Evolutionary conservation across 1,140 invertebrate species (phyloP), one percentile per base, ranked within the genome.

Genomic region (Heliothis virescens): DNA sequence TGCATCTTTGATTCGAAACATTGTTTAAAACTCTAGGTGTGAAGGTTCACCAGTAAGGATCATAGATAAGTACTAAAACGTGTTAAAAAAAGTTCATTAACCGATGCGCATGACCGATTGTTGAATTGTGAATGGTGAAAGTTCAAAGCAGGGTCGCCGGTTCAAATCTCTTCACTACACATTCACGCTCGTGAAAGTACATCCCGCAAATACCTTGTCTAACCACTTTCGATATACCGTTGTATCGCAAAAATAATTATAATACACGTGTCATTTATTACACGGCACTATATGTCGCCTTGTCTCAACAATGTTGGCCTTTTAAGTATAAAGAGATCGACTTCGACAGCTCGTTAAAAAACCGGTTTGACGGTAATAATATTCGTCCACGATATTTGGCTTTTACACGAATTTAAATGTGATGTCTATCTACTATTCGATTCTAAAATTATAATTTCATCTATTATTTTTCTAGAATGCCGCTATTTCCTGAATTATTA

Each of bases 211-310:
- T 63, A 53, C 21, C 67, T 52, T 18, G 41, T n/a, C 21, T 34
- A 65, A 76, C 74, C 74, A 75, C 73, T 75, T 75, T 75, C 73
- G 47, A 62, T 50, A 29, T 63, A 16, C 34, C 52, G 50, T 53
- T 71, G 48, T 26, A 53, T 69, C 48, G 48, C 15, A 67, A 67
- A 71, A 52, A 48, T 29, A n/a, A 57, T 65, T 41, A 48, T 29
- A n/a, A 57, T 65, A 9, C 5, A 41, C 5, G 34, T 7, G 34
- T 41, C 34, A 41, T 41, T 9, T 41, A 41, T 41, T 41, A 41
- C 34, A 53, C 12, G 15, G 52, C 34, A 72, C 52, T 9, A 57
- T 57, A 41, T 41, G 29, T 50, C 41, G 9, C 13, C 9, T 53
- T 21, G n/a, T 50, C 52, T 29, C 16, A 57, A 15, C 55, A 26